Percentiles rank a stretch among this genome's conserved stretches.
Evolutionary conservation across 2,113 vertebrate species (phyloP).

Genomic region (Sylvietta virens): DNA sequence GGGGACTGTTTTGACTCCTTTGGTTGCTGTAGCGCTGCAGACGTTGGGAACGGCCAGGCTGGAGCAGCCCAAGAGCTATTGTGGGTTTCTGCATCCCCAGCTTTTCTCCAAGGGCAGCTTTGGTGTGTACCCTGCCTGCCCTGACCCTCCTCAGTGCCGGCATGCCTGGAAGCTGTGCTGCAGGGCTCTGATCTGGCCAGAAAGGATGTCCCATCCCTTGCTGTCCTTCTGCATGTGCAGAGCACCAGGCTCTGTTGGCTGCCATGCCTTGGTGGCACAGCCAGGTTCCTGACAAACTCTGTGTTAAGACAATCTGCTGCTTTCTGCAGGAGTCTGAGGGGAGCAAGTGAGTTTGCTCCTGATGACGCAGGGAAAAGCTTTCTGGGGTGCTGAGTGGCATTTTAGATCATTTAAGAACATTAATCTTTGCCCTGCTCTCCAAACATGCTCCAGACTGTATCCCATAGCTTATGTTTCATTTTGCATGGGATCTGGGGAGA

Average conservation of each 20-base stretch:
- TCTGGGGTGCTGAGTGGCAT: background rate
- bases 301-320: background rate
- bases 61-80: background rate
- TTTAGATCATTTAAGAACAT: background rate
- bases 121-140: background rate
- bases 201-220: background rate
- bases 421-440: background rate
- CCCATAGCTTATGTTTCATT: background rate
- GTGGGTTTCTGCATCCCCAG: accelerated
- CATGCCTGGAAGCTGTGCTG: accelerated
- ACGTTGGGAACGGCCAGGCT: background rate
- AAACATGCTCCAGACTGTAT: background rate
- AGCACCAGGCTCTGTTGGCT: background rate
- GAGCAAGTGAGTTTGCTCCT: background rate
- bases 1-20: background rate
- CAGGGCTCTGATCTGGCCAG: background rate
- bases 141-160: background rate
- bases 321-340: background rate
- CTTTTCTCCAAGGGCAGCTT: background rate
- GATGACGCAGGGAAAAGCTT: background rate
- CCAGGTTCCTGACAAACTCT: background rate
- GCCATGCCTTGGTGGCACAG: background rate
- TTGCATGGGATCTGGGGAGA: background rate
- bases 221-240: background rate
- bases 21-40: background rate